Evolutionary conservation across 2,888 invertebrate genomes (phyloP).

Genomic region (Phengaris arion): DNA sequence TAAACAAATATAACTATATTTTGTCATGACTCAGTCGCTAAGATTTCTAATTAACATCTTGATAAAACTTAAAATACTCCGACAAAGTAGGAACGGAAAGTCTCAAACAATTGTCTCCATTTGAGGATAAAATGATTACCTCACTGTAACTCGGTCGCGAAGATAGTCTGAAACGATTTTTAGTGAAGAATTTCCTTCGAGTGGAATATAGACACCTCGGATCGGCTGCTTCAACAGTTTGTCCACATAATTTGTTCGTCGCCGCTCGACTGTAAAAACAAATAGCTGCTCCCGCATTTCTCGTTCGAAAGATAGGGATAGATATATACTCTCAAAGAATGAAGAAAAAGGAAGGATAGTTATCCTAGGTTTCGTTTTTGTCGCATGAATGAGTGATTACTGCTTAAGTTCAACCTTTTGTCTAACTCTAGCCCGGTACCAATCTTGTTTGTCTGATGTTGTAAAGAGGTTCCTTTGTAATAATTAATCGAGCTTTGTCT

Average conservation of each 20-base stretch:
- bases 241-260: conserved; percentile 79
- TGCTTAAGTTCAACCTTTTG: conserved; percentile 69
- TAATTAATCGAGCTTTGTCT: conserved; percentile 73
- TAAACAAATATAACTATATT: neutral
- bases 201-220: conserved; percentile 75
- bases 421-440: conserved; percentile 61
- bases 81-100: conserved; percentile 5
- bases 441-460: conserved; percentile 67
- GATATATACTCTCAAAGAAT: conserved; percentile 56
- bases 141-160: conserved; percentile 61
- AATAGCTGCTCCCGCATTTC: conserved; percentile 71
- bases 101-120: conserved; percentile 43
- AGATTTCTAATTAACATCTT: conserved; percentile 11
- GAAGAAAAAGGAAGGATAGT: conserved; percentile 62
- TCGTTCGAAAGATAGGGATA: conserved; percentile 65
- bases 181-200: conserved; percentile 68
- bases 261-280: conserved; percentile 77
- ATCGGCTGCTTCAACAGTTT: conserved; percentile 75
- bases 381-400: conserved; percentile 68
- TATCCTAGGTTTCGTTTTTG: conserved; percentile 54
- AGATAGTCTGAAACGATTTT: conserved; percentile 64
- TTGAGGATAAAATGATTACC: conserved; percentile 69
- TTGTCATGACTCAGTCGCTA: neutral
- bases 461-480: conserved; percentile 68
- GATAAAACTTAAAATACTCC: conserved; percentile 11